These are phyloP conservation scores for Myripristis jacobus DNA, from an alignment of 2,797 vertebrate species.

Conservation along the genomic window DNA sequence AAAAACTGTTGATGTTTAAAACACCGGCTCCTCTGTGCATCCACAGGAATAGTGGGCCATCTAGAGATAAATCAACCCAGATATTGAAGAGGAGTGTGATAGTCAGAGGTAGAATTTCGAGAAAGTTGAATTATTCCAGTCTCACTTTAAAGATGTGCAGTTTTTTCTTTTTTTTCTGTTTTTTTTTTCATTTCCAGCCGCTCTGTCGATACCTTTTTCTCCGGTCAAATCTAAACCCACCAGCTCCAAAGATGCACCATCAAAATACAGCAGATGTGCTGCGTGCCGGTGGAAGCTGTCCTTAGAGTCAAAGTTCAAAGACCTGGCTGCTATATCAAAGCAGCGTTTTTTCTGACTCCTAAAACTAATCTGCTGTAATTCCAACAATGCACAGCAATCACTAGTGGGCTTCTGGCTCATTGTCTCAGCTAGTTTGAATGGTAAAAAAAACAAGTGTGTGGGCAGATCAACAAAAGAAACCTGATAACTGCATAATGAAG, in stretches of 20 bases:
- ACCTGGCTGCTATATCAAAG: conserved; percentile 47
- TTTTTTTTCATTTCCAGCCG: background rate
- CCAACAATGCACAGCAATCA: conserved; percentile 7
- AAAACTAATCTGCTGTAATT: conserved; percentile 56
- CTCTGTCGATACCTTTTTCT: background rate
- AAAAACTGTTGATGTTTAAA: conserved; percentile 24
- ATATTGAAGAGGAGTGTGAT: conserved; percentile 20
- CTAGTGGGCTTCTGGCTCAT: conserved; percentile 15
- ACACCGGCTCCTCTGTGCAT: background rate
- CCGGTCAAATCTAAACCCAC: background rate
- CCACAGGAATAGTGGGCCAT: conserved; percentile 9
- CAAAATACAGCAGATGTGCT: conserved; percentile 36
- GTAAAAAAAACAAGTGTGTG: conserved; percentile 56
- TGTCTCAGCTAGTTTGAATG: conserved; percentile 54
- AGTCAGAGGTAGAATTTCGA: conserved; percentile 9
- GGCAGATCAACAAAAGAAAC: conserved; percentile 53
- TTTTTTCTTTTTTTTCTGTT: background rate
- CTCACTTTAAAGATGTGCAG: background rate
- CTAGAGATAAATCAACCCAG: conserved; percentile 24
- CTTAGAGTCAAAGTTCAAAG: conserved; percentile 38
- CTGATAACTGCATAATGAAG: conserved; percentile 10
- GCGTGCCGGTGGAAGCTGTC: conserved; percentile 17
- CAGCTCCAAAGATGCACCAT: conserved; percentile 13
- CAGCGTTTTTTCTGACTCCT: conserved; percentile 42
- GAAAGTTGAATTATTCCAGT: conserved; percentile 18